phyloP scores from a whole-genome alignment of 2,797 vertebrate species.

The Acestrorhynchus altus region DNA sequence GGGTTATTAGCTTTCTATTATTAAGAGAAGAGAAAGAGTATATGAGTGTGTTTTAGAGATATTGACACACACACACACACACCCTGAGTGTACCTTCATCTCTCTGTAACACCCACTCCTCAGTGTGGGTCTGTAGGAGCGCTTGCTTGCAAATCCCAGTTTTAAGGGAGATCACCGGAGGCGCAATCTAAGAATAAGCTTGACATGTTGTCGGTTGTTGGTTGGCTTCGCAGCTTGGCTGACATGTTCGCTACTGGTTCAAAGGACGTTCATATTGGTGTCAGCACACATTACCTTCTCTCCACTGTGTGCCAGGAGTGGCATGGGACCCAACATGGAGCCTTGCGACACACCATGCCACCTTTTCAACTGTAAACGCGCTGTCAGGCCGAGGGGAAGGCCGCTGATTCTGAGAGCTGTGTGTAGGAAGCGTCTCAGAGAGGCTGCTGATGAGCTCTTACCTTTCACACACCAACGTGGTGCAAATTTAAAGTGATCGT shows the following conservation, averaged over 20 bases:
- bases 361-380: neutral
- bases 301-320: slow-evolving; percentile 12
- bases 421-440: neutral
- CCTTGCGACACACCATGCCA: neutral
- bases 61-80: neutral
- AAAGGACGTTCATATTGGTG: slow-evolving; percentile 30
- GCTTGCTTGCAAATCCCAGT: neutral
- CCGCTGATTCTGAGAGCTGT: neutral
- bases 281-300: slow-evolving; percentile 42
- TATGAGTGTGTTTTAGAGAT: neutral
- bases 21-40: neutral
- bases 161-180: slow-evolving; percentile 35
- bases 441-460: neutral
- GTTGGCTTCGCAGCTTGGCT: slow-evolving; percentile 34
- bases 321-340: neutral
- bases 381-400: neutral
- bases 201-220: slow-evolving; percentile 32
- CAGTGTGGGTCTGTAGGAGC: neutral
- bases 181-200: slow-evolving; percentile 36
- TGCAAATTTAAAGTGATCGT: neutral
- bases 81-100: neutral
- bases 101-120: neutral
- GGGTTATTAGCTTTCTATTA: neutral
- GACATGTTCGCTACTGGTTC: slow-evolving; percentile 26
- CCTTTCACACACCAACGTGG: neutral